Conservation (phyloP, 2,113 vertebrate species). For the Globicephala melas region DNA sequence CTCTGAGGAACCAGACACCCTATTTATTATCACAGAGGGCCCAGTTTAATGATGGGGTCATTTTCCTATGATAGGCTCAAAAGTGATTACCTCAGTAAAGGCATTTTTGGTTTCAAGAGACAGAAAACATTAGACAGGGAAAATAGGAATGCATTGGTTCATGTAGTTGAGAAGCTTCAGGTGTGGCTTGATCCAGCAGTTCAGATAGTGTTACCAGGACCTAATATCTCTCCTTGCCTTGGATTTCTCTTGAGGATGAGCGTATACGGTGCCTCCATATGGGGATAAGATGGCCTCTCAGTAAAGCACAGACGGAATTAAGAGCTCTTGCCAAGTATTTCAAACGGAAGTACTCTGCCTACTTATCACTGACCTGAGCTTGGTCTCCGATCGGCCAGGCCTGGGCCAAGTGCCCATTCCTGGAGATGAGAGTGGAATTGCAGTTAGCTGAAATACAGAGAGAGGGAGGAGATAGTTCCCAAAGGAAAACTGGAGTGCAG, state of each 20-base stretch:
- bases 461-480: neutral
- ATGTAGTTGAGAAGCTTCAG: neutral
- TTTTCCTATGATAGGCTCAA: neutral
- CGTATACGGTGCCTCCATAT: neutral
- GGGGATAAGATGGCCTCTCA: neutral
- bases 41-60: neutral
- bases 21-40: neutral
- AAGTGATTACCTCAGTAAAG: neutral
- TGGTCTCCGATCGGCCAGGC: neutral
- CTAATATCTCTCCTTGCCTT: neutral
- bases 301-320: neutral
- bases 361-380: accelerated
- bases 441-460: accelerated
- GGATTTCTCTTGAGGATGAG: neutral
- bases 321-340: neutral
- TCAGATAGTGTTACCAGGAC: neutral
- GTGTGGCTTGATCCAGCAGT: neutral
- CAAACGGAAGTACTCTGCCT: neutral
- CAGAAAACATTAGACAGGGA: neutral
- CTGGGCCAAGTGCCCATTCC: neutral
- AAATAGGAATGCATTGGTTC: neutral
- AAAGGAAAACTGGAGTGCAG: neutral
- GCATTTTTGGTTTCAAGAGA: neutral
- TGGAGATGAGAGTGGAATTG: neutral
- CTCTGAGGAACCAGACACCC: neutral